Conservation (phyloP, 2,797 vertebrate genomes). For the Galaxias olidus region DNA sequence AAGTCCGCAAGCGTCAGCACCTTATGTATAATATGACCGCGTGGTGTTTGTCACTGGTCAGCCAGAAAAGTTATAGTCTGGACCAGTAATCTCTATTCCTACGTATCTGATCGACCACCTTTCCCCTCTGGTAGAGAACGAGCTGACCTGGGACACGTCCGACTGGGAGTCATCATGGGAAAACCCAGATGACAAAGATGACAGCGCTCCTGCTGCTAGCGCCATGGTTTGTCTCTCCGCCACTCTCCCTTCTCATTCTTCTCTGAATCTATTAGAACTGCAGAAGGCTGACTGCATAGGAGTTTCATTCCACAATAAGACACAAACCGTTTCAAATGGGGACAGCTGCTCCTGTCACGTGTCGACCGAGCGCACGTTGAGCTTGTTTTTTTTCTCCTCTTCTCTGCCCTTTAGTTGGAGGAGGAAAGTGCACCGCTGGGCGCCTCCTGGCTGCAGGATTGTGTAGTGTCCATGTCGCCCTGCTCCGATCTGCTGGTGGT, state of each 20-base stretch:
- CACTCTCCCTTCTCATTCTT: not conserved
- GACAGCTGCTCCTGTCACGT: not conserved
- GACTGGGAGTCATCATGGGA: constrained; percentile 95
- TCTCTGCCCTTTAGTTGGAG: constrained; percentile 70
- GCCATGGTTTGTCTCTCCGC: constrained; percentile 41
- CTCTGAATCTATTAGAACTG: not conserved
- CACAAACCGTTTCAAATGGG: not conserved
- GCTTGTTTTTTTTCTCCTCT: not conserved
- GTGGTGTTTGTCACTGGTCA: too few species aligned
- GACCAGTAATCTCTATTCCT: not conserved
- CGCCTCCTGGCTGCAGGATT: constrained; percentile 90
- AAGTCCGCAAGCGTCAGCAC: too few species aligned
- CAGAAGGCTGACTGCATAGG: not conserved
- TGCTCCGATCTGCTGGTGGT: constrained; percentile 94
- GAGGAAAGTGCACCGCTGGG: constrained; percentile 74
- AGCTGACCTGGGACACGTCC: constrained; percentile 88
- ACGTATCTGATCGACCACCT: not conserved
- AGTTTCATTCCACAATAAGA: not conserved
- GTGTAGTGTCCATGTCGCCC: constrained; percentile 90
- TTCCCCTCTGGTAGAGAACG: constrained; percentile 73
- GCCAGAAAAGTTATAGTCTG: not conserved
- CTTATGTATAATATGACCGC: too few species aligned
- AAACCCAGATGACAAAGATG: constrained; percentile 69
- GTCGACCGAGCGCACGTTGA: not conserved
- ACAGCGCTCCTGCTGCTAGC: constrained; percentile 33